phyloP scores from a whole-genome alignment of 2,113 vertebrate species.

The Trichechus manatus region DNA sequence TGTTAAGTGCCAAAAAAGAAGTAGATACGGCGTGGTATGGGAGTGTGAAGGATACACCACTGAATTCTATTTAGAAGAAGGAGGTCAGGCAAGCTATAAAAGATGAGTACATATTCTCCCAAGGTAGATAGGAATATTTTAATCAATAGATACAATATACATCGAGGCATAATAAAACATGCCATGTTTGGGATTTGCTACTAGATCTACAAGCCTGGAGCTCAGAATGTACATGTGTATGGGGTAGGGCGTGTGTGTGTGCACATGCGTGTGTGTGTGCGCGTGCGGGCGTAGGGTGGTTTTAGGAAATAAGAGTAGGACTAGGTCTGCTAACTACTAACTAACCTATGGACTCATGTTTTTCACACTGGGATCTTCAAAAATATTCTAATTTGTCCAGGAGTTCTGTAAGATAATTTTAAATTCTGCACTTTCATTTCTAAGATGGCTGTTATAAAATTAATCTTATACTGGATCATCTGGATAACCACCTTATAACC shows the following conservation, averaged over 20 bases:
- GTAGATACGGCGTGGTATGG: not conserved
- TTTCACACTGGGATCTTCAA: not conserved
- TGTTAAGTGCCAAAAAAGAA: not conserved
- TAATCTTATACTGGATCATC: not conserved
- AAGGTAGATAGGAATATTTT: not conserved
- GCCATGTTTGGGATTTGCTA: not conserved
- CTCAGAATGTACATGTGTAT: not conserved
- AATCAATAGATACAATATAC: not conserved
- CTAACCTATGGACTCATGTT: not conserved
- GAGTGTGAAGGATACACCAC: not conserved
- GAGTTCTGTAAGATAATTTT: not conserved
- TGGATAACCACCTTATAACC: not conserved
- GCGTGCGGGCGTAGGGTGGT: no score
- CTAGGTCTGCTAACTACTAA: no score
- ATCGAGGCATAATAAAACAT: not conserved
- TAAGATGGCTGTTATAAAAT: not conserved
- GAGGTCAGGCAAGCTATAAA: not conserved
- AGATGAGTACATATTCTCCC: not conserved
- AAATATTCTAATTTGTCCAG: not conserved
- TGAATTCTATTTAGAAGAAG: not conserved
- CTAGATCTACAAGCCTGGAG: not conserved
- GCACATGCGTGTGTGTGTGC: no score
- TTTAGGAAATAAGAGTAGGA: no score
- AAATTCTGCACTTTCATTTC: constrained; percentile 42
- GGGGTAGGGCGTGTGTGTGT: no score